A percentile compares a stretch with the other conserved stretches of the same genome.
Conservation (phyloP, 2,797 vertebrate species). For the Sphenopsis melanotis region DNA sequence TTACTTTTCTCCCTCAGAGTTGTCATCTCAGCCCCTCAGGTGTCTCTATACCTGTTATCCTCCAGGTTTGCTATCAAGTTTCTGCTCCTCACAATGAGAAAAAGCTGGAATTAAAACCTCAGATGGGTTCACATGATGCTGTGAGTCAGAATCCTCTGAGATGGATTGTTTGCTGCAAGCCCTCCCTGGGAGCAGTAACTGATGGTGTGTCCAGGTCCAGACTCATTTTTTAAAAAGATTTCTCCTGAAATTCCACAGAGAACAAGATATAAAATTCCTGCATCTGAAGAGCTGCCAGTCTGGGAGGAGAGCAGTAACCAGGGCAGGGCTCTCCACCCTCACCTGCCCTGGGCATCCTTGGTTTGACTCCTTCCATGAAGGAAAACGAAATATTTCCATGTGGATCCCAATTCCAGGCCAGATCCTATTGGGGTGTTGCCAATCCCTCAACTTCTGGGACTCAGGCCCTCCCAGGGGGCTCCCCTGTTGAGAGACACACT, state of each 20-base stretch:
- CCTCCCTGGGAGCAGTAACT: not conserved
- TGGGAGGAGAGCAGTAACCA: not conserved
- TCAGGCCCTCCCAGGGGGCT: too few species aligned
- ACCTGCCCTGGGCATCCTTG: not conserved
- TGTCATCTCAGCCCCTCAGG: not conserved
- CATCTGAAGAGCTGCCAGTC: not conserved
- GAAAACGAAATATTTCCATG: not conserved
- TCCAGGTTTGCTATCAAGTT: not conserved
- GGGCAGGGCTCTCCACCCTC: not conserved
- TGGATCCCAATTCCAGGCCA: not conserved
- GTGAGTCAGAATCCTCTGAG: not conserved
- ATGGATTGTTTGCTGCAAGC: not conserved
- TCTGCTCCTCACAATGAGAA: not conserved
- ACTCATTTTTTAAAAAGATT: not conserved
- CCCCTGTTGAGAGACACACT: too few species aligned
- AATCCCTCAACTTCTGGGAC: too few species aligned
- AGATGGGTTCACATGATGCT: not conserved
- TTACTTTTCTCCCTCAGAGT: not conserved
- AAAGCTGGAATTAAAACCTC: not conserved
- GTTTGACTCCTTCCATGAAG: not conserved
- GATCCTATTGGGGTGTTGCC: not conserved
- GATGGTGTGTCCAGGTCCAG: not conserved
- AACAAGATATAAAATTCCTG: not conserved
- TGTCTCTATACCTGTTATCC: not conserved
- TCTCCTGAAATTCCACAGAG: not conserved